Percentiles rank a stretch among this genome's conserved stretches.
Evolutionary conservation across 2,888 invertebrate species (phyloP).

Genomic region (Hemithea aestivaria): DNA sequence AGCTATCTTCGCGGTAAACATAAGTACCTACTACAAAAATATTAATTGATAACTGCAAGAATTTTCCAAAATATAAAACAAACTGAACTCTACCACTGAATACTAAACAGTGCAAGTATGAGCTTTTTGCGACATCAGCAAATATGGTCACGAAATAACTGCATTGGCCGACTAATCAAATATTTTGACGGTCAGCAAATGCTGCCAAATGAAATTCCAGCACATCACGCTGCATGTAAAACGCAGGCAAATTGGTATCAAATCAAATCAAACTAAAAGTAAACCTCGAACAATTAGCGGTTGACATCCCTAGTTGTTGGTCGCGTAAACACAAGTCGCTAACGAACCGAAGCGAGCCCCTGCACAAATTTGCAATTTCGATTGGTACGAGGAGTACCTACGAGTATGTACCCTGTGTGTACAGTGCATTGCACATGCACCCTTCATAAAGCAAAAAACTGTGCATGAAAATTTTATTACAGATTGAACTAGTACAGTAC

Average conservation of each 20-base stretch:
- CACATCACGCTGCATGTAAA: slow-evolving; percentile 18
- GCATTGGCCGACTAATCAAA: slow-evolving; percentile 15
- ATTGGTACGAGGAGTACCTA: too few relatives aligned
- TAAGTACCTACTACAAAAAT: too few relatives aligned
- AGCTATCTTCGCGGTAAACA: too few relatives aligned
- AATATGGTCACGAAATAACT: slow-evolving; percentile 12
- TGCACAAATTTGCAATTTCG: slow-evolving; percentile 79
- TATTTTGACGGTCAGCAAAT: slow-evolving; percentile 15
- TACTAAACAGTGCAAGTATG: too few relatives aligned
- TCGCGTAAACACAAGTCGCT: slow-evolving; percentile 76
- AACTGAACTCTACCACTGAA: too few relatives aligned
- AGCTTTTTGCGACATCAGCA: slow-evolving; percentile 6
- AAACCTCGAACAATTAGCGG: slow-evolving; percentile 64
- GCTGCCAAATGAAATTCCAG: slow-evolving; percentile 8
- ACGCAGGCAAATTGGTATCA: slow-evolving; percentile 26
- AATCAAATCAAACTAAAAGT: slow-evolving; percentile 51
- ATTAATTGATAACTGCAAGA: background rate
- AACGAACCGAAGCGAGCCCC: slow-evolving; percentile 74
- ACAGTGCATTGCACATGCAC: slow-evolving; percentile 17
- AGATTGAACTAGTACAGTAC: too few relatives aligned
- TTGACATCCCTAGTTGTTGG: slow-evolving; percentile 67
- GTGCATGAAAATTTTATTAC: too few relatives aligned
- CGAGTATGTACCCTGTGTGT: slow-evolving; percentile 46
- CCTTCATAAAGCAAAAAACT: background rate
- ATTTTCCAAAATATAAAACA: too few relatives aligned